Evolutionary conservation across 2,113 vertebrate species (phyloP), one percentile per base, ranked within the genome.

Genomic region (Euleptes europaea): DNA sequence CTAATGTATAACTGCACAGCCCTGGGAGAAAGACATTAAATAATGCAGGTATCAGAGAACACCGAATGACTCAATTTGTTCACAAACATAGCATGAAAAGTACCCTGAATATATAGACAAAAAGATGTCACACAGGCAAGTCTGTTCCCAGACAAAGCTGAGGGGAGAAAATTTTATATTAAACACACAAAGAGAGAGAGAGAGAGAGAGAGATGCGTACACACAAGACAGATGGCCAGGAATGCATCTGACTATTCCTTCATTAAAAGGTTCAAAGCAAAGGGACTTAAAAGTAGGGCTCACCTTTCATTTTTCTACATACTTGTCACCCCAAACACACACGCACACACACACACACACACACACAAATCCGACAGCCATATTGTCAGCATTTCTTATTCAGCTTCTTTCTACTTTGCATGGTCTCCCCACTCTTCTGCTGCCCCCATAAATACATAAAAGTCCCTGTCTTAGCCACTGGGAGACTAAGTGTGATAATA

Each of bases 401-500:
- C n/a, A 79, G 67, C n/a, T 51, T n/a, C 70, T 26, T 72, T 80
- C 77, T 85, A 65, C 60, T 73, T 79, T 79, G 26, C 77, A 85
- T 80, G 77, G 78, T 49, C 54, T 51, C 69, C 63, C 80, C 67
- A 80, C 77, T 77, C 26, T 60, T n/a, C 42, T 80, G 69, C 84
- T 80, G 70, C 44, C 69, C 76, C 54, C 69, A 85, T 85, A 85
- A 85, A 85, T 85, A 85, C 69, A 65, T 31, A 65, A 69, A 85
- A 85, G 77, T 73, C n/a, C 65, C 84, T 80, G 69, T 80, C 26
- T 72, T 54, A 80, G 69, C 54, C 84, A 80, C 57, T 85, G 69
- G 84, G 51, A 80, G 69, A 85, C 40, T 85, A 78, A 73, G 67
- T 65, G 84, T 47, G 84, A 80, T 79, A 85, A 85, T 85, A 72